Conservation (phyloP, 1,140 invertebrate species). For the Diabrotica undecimpunctata region DNA sequence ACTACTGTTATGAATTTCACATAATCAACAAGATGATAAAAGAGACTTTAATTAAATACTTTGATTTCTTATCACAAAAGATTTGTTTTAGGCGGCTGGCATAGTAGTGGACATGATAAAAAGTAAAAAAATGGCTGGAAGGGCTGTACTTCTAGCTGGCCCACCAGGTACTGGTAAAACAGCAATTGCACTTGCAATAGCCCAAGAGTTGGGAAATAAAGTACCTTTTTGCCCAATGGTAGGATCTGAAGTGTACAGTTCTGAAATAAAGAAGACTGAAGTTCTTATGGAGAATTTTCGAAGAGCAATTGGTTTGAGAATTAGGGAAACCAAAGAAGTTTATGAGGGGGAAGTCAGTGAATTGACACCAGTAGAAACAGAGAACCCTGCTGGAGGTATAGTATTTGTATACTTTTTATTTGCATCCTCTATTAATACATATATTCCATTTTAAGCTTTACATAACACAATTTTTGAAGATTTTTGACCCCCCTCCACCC, state of each 20-base stretch:
- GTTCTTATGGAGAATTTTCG: slow-evolving; percentile 99
- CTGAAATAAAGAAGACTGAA: slow-evolving; percentile 99
- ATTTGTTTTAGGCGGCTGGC: slow-evolving; percentile 81
- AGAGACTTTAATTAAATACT: too few relatives aligned
- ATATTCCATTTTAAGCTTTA: too few relatives aligned
- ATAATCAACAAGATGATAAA: too few relatives aligned
- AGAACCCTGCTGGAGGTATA: slow-evolving; percentile 91
- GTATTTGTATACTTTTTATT: not conserved
- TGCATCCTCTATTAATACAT: too few relatives aligned
- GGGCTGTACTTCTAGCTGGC: slow-evolving; percentile 92
- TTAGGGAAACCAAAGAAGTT: slow-evolving; percentile 98
- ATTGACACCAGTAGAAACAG: slow-evolving; percentile 93
- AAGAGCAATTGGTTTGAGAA: slow-evolving; percentile 89
- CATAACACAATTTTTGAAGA: too few relatives aligned
- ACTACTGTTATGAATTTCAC: too few relatives aligned
- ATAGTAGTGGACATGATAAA: slow-evolving; percentile 96
- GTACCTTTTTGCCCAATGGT: slow-evolving; percentile 99
- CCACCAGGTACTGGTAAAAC: slow-evolving; percentile 99
- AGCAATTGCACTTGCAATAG: slow-evolving; percentile 95
- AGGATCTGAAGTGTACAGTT: slow-evolving; percentile 97
- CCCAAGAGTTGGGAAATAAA: slow-evolving; percentile 97
- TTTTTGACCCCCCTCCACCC: too few relatives aligned
- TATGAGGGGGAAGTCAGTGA: slow-evolving; percentile 99
- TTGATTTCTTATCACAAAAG: too few relatives aligned
- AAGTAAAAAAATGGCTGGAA: slow-evolving; percentile 96